phyloP scores from a whole-genome alignment of 1,140 invertebrate genomes.

The Anoplolepis gracilipes region DNA sequence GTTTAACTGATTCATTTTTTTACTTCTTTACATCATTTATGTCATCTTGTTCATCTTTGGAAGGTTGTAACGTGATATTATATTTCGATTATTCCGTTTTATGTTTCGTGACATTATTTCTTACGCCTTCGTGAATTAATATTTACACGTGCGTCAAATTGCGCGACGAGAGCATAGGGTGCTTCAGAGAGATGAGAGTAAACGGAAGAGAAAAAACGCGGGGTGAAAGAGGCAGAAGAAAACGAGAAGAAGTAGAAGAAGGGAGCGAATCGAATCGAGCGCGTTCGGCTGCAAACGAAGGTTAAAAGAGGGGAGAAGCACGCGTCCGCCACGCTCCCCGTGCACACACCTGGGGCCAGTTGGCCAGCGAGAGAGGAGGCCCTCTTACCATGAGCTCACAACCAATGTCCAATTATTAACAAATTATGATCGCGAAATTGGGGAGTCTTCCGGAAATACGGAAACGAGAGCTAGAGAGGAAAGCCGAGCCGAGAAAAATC shows the following conservation, averaged over 20 bases:
- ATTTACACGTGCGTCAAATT: conserved; percentile 31
- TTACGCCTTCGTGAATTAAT: conserved; percentile 5
- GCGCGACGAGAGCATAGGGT: neutral
- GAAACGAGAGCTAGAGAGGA: conserved; percentile 50
- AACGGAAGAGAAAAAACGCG: conserved; percentile 8
- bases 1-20: neutral
- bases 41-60: neutral
- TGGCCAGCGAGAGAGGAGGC: conserved; percentile 72
- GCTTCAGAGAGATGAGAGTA: conserved; percentile 10
- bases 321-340: conserved; percentile 83
- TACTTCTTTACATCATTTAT: neutral
- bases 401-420: conserved; percentile 82
- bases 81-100: neutral
- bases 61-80: neutral
- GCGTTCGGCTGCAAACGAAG: conserved; percentile 63
- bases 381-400: conserved; percentile 69
- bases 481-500: neutral
- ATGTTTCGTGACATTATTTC: neutral
- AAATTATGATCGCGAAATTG: conserved; percentile 78
- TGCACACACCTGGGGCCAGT: conserved; percentile 76
- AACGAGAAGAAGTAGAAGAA: conserved; percentile 60
- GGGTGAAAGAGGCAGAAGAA: conserved; percentile 48
- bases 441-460: conserved; percentile 72
- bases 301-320: conserved; percentile 84
- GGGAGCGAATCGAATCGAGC: conserved; percentile 71